Evolutionary conservation across 1,140 invertebrate species (phyloP).

Genomic region (Drosophila paulistorum): DNA sequence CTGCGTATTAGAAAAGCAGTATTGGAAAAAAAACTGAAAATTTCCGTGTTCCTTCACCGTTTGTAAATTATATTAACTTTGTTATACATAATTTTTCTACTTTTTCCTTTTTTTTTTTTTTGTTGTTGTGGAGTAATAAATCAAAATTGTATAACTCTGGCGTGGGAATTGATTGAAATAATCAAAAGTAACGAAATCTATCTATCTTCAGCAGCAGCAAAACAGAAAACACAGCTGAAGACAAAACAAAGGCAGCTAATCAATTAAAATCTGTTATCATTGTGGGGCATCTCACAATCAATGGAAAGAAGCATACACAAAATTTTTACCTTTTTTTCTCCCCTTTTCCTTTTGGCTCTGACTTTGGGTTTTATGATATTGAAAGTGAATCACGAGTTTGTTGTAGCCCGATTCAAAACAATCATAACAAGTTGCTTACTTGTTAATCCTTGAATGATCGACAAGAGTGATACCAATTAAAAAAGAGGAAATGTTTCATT

Average conservation of each 20-base stretch:
- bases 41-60: conserved; percentile 65
- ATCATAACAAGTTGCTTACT: not conserved
- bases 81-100: conserved; percentile 18
- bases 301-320: not conserved
- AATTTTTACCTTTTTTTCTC: not conserved
- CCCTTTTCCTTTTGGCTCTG: conserved; percentile 8
- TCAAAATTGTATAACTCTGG: conserved; percentile 58
- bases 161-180: conserved; percentile 77
- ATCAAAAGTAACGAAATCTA: conserved; percentile 38
- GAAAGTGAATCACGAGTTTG: conserved; percentile 61
- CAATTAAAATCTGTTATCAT: conserved; percentile 82
- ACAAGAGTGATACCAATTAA: conserved; percentile 25
- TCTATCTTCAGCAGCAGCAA: conserved; percentile 2
- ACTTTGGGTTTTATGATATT: conserved; percentile 47
- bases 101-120: conserved; percentile 51
- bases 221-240: conserved; percentile 15
- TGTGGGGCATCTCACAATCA: conserved; percentile 67
- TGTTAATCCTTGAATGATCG: not conserved
- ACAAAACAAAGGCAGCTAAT: conserved; percentile 67
- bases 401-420: conserved; percentile 29
- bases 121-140: conserved; percentile 52
- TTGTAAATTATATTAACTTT: conserved; percentile 11
- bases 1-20: conserved; percentile 60
- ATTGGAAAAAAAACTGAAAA: conserved; percentile 28
- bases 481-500: conserved; percentile 3